Percentiles rank a stretch among this genome's conserved stretches.
Evolutionary conservation across 1,140 invertebrate genomes (phyloP).

Genomic region (Cyphomyrmex costatus): DNA sequence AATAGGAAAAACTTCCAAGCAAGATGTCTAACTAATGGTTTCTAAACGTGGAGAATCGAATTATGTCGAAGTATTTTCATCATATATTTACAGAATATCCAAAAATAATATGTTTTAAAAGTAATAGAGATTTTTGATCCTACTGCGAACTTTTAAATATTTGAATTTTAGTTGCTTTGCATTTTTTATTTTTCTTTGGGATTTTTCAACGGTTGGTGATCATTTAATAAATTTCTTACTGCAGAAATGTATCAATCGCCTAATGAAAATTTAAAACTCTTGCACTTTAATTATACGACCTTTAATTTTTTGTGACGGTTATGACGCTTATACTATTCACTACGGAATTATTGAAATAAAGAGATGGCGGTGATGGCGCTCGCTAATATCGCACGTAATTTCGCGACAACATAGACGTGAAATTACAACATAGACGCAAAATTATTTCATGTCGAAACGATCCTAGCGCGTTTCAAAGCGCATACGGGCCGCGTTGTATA

Average conservation of each 20-base stretch:
- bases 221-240: neutral
- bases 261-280: neutral
- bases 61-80: neutral
- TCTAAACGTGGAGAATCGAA: neutral
- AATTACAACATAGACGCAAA: constrained; percentile 20
- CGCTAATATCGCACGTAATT: constrained; percentile 45
- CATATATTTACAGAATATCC: neutral
- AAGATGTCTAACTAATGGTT: constrained; percentile 1
- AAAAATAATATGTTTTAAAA: neutral
- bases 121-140: neutral
- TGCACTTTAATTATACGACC: neutral
- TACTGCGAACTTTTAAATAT: neutral
- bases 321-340: neutral
- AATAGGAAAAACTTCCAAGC: neutral
- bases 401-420: constrained; percentile 17
- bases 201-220: neutral
- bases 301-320: neutral
- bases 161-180: neutral
- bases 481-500: constrained; percentile 13
- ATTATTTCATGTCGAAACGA: constrained; percentile 51
- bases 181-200: neutral
- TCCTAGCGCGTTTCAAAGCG: constrained; percentile 47
- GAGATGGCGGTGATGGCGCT: constrained; percentile 27
- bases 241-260: neutral
- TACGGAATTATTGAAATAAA: constrained; percentile 52